A percentile compares a stretch with the other conserved stretches of the same genome.
Evolutionary conservation across 64 coral and sea anemone genomes (phyloP).

Genomic region (Stichodactyla mertensii): DNA sequence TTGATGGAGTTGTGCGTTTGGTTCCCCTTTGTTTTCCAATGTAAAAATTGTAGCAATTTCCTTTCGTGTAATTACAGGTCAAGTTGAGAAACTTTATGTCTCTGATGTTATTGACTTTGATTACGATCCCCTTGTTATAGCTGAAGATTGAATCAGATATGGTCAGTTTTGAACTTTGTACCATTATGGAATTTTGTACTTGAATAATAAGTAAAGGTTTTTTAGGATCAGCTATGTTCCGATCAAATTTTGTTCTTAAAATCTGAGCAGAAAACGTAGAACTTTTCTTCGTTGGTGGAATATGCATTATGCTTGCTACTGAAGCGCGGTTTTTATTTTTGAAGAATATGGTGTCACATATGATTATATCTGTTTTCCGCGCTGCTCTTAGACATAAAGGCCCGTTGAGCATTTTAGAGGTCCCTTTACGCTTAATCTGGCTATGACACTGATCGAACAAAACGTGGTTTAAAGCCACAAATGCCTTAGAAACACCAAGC

Average conservation of each 20-base stretch:
- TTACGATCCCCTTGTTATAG: neutral
- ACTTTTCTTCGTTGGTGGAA: neutral
- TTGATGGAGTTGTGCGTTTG: neutral
- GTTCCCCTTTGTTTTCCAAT: neutral
- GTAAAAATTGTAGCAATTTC: neutral
- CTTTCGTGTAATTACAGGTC: neutral
- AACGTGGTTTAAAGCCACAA: neutral
- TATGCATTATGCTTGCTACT: neutral
- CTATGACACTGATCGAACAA: neutral
- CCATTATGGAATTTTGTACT: neutral
- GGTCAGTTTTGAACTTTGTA: neutral
- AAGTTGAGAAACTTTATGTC: neutral
- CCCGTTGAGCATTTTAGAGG: neutral
- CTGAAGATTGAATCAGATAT: neutral
- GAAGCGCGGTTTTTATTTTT: neutral
- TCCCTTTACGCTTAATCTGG: neutral
- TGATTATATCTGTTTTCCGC: neutral
- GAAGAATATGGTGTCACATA: neutral
- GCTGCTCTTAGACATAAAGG: neutral
- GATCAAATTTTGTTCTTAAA: neutral
- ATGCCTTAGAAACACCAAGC: neutral
- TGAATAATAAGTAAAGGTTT: neutral
- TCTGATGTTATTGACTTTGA: neutral
- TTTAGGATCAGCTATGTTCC: neutral
- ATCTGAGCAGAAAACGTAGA: neutral